Conservation (phyloP, 2,113 vertebrate species). For the Henicopernis longicauda region DNA sequence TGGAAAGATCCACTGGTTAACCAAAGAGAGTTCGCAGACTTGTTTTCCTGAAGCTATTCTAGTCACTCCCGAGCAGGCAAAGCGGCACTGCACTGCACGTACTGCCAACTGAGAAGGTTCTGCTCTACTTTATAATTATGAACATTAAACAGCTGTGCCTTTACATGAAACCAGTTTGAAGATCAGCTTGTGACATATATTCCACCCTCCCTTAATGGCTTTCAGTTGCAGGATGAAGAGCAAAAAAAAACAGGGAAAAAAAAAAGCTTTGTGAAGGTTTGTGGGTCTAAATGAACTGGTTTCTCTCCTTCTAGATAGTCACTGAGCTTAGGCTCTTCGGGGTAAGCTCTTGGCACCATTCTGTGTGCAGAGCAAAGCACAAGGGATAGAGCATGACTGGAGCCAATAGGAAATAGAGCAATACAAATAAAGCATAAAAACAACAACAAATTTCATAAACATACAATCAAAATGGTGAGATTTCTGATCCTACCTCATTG, state of each 20-base stretch:
- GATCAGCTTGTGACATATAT: neutral
- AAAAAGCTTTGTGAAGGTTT: neutral
- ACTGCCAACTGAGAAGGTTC: neutral
- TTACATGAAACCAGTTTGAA: neutral
- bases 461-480: neutral
- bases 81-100: neutral
- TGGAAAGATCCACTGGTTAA: neutral
- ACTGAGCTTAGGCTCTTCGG: neutral
- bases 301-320: neutral
- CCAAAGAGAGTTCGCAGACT: neutral
- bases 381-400: neutral
- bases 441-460: neutral
- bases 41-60: neutral
- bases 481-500: neutral
- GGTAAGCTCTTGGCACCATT: neutral
- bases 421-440: neutral
- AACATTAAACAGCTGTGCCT: neutral
- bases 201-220: neutral
- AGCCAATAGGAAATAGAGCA: neutral
- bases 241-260: too few relatives aligned
- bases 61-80: neutral
- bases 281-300: neutral
- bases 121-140: conserved; percentile 1
- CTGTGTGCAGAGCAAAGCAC: neutral
- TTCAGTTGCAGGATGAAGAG: neutral